Evolutionary conservation across 2,113 vertebrate genomes (phyloP).

Genomic region (Cyprinodon variegatus): DNA sequence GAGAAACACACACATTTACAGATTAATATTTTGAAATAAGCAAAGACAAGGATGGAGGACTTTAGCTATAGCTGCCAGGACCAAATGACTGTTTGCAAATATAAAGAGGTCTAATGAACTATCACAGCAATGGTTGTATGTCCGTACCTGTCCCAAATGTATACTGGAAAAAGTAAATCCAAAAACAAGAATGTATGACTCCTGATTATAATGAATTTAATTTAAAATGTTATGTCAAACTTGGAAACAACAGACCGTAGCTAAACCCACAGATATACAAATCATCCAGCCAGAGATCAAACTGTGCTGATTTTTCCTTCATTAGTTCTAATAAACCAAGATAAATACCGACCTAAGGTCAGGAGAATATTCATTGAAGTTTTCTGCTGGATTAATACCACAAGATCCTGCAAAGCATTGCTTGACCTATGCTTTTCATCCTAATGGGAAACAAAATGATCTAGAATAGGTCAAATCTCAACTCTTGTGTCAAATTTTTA

Average conservation of each 20-base stretch:
- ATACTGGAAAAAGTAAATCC: not conserved
- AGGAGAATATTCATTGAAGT: no score
- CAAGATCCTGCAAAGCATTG: not conserved
- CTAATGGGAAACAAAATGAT: not conserved
- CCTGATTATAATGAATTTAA: not conserved
- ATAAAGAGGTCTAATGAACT: not conserved
- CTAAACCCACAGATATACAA: not conserved
- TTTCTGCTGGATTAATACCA: not conserved
- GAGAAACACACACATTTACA: not conserved
- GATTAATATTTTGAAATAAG: not conserved
- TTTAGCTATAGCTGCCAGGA: not conserved
- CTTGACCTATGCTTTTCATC: no score
- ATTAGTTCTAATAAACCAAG: not conserved
- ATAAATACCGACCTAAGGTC: not conserved
- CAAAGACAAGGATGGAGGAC: not conserved
- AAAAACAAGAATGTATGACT: no score
- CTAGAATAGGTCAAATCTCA: no score
- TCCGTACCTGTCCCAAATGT: not conserved
- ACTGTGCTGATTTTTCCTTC: not conserved
- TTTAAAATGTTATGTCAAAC: not conserved
- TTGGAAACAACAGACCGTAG: not conserved
- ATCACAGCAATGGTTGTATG: not conserved
- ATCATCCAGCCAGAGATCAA: not conserved
- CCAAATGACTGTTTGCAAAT: not conserved
- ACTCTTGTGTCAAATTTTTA: no score